Evolutionary conservation across 2,888 invertebrate genomes (phyloP), one percentile per base, ranked within the genome.

Genomic region (Lathronympha strigana): DNA sequence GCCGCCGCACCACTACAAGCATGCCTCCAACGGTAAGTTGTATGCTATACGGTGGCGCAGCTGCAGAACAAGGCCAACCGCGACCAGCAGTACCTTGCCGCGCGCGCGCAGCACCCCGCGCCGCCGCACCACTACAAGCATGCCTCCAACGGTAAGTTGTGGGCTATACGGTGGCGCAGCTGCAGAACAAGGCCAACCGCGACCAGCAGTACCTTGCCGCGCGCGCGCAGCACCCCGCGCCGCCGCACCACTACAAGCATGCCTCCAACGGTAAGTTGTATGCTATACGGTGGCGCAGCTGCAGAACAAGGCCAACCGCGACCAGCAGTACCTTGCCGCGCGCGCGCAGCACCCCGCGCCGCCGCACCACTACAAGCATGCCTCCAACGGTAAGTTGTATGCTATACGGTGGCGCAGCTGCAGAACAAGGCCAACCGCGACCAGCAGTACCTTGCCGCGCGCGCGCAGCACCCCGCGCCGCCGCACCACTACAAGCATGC

Each of bases 351-450:
- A 90, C 72, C 94, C 94, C 0, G 88, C 93, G 11, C 92, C 92
- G 5, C 93, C 92, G 36, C 94, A 94, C 61, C 90, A 89, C 67
- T 91, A 91, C 74, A 91, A 91, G 72, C 91, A 91, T 57, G 89
- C 89, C n/a, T n/a, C n/a, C n/a, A n/a, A n/a, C n/a, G n/a, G n/a
- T n/a, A n/a, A n/a, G n/a, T n/a, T n/a, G n/a, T n/a, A n/a, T n/a
- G n/a, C n/a, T n/a, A n/a, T n/a, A n/a, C 96, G 0, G 93, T 96
- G 72, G 95, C 96, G 9, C 95, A 96, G 81, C 90, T 96, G 72
- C 96, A 96, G 85, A 96, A 96, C 90, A 96, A 96, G 80, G 95
- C 95, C 76, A 96, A 96, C 86, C 93, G 95, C 63, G 96, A 96
- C 85, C 90, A 90, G 77, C 96, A 96, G 81, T 96, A 96, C 85